phyloP scores from a whole-genome alignment of 2,888 invertebrate species.

The Coenonympha glycerion region DNA sequence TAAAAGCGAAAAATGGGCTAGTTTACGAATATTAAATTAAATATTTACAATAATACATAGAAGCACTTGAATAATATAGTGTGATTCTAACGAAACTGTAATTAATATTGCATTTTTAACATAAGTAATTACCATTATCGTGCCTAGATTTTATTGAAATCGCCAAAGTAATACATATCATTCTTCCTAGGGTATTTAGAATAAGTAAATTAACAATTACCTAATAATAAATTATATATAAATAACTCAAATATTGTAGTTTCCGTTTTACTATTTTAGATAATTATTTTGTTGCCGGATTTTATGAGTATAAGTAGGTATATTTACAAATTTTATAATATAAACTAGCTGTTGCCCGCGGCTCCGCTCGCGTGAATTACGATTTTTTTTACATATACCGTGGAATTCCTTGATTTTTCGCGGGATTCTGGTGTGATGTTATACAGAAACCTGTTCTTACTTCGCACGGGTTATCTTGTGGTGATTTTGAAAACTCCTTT shows the following conservation, averaged over 20 bases:
- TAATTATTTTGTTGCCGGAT: background rate
- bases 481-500: too few relatives aligned
- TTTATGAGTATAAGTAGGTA: too few relatives aligned
- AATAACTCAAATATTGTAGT: background rate
- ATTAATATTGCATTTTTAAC: constrained; percentile 22
- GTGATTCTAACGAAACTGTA: constrained; percentile 6
- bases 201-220: constrained; percentile 17
- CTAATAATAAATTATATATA: background rate
- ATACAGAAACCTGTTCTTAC: too few relatives aligned
- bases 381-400: too few relatives aligned
- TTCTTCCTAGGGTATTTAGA: constrained; percentile 41
- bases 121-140: constrained; percentile 47
- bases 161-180: constrained; percentile 66
- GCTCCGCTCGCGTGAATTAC: too few relatives aligned
- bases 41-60: constrained; percentile 2
- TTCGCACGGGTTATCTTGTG: too few relatives aligned
- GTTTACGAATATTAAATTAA: background rate
- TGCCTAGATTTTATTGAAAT: constrained; percentile 60
- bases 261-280: background rate
- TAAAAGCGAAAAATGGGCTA: background rate
- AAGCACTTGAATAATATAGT: constrained; percentile 2
- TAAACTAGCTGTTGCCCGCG: too few relatives aligned
- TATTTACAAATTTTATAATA: too few relatives aligned
- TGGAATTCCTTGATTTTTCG: too few relatives aligned
- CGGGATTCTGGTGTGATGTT: too few relatives aligned